Percentiles rank a stretch among this genome's conserved stretches.
Evolutionary conservation across 2,113 vertebrate species (phyloP).

Genomic region (Tricholaema leucomelas): DNA sequence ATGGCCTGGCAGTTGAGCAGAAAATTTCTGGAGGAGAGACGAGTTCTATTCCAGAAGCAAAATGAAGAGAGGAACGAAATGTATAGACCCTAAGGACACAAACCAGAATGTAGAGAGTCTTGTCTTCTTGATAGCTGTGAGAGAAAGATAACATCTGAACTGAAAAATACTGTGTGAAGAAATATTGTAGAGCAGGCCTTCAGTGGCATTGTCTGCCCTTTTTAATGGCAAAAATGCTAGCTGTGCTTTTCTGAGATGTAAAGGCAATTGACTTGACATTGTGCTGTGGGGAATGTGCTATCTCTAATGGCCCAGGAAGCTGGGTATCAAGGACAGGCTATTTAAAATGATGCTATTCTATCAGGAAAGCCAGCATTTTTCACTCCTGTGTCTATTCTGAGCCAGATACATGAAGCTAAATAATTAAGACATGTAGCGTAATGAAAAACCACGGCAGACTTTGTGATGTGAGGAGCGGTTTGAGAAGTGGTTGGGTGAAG

Average conservation of each 20-base stretch:
- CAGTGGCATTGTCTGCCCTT: not conserved
- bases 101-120: not conserved
- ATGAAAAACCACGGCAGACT: not conserved
- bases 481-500: not conserved
- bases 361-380: not conserved
- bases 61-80: not conserved
- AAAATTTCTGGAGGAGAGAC: not conserved
- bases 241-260: slow-evolving; percentile 7
- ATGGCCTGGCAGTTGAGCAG: not conserved
- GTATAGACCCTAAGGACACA: not conserved
- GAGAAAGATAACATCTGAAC: not conserved
- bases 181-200: not conserved
- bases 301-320: slow-evolving; percentile 1
- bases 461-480: not conserved
- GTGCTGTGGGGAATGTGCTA: not conserved
- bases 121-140: not conserved
- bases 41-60: not conserved
- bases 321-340: slow-evolving; percentile 11
- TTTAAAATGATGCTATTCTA: slow-evolving; percentile 7
- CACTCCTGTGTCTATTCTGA: slow-evolving; percentile 19
- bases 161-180: not conserved
- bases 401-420: not conserved
- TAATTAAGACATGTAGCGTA: not conserved
- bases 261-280: slow-evolving; percentile 27
- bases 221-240: slow-evolving; percentile 6